These are phyloP conservation scores for Cistogaster globosa DNA, from an alignment of 2,888 invertebrate species.

Conservation along the genomic window DNA sequence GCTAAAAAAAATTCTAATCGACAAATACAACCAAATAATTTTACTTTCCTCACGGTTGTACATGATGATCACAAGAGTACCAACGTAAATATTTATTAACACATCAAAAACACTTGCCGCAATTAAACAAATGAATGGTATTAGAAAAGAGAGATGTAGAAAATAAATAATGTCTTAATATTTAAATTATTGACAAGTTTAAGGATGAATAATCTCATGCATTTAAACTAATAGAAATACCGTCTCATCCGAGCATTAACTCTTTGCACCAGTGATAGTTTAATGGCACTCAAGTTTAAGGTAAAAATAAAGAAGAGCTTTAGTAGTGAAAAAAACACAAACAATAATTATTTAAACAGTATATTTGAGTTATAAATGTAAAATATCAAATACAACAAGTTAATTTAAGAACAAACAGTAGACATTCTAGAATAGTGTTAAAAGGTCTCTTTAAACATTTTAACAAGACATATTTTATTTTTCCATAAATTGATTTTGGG, in stretches of 20 bases:
- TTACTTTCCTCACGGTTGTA: conserved; percentile 12
- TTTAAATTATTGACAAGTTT: conserved; percentile 47
- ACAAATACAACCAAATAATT: conserved; percentile 3
- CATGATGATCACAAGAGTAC: not conserved
- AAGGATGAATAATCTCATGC: conserved; percentile 17
- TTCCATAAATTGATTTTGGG: too few relatives aligned
- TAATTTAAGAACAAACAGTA: too few relatives aligned
- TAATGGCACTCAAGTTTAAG: too few relatives aligned
- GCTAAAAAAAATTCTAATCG: not conserved
- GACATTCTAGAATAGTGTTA: too few relatives aligned
- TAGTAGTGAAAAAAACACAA: too few relatives aligned
- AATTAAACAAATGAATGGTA: conserved; percentile 48
- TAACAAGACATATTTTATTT: too few relatives aligned
- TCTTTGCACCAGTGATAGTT: too few relatives aligned
- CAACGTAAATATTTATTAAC: conserved; percentile 59
- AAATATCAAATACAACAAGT: too few relatives aligned
- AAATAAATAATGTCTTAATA: conserved; percentile 4
- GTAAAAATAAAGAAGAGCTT: too few relatives aligned
- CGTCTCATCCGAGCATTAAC: conserved; percentile 8
- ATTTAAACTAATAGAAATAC: not conserved
- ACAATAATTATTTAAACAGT: too few relatives aligned
- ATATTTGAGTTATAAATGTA: too few relatives aligned
- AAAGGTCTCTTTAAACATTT: too few relatives aligned
- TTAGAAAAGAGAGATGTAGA: conserved; percentile 6
- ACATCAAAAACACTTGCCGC: conserved; percentile 62